Conservation (phyloP, 2,113 vertebrate genomes). For the Coturnix japonica region DNA sequence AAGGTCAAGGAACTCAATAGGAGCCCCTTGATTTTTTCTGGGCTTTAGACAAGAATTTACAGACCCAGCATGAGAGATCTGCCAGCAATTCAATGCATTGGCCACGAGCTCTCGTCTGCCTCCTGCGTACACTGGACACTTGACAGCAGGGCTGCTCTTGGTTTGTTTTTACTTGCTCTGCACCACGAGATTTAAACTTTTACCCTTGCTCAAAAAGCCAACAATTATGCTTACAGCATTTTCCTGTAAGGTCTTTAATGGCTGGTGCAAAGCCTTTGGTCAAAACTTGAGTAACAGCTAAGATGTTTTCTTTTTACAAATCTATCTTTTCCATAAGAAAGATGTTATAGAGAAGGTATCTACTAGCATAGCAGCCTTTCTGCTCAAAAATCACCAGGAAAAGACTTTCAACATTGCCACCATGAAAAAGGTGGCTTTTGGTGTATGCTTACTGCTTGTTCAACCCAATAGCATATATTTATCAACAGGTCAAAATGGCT, state of each 20-base stretch:
- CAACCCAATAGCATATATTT: neutral
- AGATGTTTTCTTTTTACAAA: neutral
- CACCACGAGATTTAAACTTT: neutral
- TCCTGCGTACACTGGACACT: neutral
- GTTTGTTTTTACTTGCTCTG: conserved; percentile 26
- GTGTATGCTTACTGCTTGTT: neutral
- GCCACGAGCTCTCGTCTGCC: neutral
- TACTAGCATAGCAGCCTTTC: neutral
- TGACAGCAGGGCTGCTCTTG: neutral
- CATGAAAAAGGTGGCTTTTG: neutral
- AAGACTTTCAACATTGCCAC: neutral
- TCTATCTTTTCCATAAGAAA: neutral
- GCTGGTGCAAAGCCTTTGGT: neutral
- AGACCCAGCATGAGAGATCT: neutral
- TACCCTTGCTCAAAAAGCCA: neutral
- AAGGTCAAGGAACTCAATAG: neutral
- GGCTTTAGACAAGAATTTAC: conserved; percentile 4
- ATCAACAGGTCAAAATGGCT: neutral
- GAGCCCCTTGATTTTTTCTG: conserved; percentile 12
- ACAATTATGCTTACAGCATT: neutral
- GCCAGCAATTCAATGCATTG: neutral
- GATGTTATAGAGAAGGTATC: neutral
- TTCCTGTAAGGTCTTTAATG: neutral
- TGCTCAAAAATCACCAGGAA: neutral
- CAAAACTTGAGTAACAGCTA: neutral